phyloP scores from a whole-genome alignment of 2,797 vertebrate genomes.

The Xyrichtys novacula region DNA sequence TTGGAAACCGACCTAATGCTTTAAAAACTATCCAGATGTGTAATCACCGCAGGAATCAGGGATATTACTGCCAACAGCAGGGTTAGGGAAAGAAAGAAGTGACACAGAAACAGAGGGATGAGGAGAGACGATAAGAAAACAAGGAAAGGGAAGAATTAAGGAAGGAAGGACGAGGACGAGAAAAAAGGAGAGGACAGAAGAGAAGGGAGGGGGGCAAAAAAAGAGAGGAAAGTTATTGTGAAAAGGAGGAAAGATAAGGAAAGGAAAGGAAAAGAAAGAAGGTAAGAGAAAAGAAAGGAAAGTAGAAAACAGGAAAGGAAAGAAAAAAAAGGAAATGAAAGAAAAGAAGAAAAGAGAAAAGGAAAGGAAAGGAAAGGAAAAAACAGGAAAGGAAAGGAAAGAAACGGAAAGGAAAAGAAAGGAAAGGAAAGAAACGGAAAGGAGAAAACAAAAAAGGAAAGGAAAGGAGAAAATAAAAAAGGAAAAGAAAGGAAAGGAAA shows the following conservation, averaged over 20 bases:
- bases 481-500: too few species aligned
- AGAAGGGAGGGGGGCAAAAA: background rate
- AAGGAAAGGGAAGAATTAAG: background rate
- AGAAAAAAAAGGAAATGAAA: background rate
- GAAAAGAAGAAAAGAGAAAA: background rate
- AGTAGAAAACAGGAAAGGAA: background rate
- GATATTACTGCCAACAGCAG: background rate
- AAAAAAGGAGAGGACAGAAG: background rate
- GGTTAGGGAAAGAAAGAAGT: background rate
- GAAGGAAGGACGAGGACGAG: background rate
- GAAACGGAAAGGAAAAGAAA: background rate
- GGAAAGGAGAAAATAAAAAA: too few species aligned
- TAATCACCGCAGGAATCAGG: slow-evolving; percentile 16
- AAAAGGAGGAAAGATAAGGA: too few species aligned
- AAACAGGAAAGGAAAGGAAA: too few species aligned
- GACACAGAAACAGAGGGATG: background rate
- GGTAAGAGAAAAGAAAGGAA: too few species aligned
- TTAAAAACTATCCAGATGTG: background rate
- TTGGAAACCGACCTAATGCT: slow-evolving; percentile 1
- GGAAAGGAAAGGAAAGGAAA: background rate
- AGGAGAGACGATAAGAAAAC: background rate
- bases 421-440: background rate
- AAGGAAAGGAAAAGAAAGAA: too few species aligned
- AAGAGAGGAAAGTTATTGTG: too few species aligned
- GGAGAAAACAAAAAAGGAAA: too few species aligned